Percentiles rank a stretch among this genome's conserved stretches.
phyloP scores from a whole-genome alignment of 2,797 vertebrate genomes.

The Psittacula derbiana region DNA sequence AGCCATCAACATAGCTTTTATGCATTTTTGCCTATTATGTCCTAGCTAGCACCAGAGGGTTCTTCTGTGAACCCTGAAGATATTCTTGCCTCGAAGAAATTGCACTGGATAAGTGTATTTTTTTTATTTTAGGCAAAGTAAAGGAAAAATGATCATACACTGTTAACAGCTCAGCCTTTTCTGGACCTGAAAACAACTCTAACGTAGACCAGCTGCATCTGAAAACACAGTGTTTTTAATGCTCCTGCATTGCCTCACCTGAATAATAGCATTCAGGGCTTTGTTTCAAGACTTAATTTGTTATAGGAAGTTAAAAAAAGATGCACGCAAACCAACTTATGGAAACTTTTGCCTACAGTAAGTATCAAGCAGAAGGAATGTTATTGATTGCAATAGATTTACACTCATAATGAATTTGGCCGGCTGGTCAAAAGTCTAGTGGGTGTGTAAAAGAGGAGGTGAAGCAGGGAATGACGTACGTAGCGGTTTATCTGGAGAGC shows the following conservation, averaged over 20 bases:
- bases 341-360: conserved; percentile 53
- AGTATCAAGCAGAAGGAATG: conserved; percentile 63
- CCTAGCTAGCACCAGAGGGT: background rate
- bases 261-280: conserved; percentile 38
- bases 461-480: conserved; percentile 36
- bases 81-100: background rate
- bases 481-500: conserved; percentile 48
- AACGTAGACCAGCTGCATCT: conserved; percentile 49
- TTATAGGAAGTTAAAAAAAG: conserved; percentile 47
- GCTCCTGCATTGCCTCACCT: conserved; percentile 31
- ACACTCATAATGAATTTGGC: conserved; percentile 66
- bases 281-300: conserved; percentile 33
- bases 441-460: conserved; percentile 46
- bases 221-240: conserved; percentile 19
- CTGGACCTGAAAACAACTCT: conserved; percentile 44
- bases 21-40: background rate
- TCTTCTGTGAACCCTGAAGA: background rate
- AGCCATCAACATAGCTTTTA: background rate
- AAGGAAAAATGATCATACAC: background rate
- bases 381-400: conserved; percentile 67
- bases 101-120: background rate
- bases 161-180: conserved; percentile 13
- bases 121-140: background rate
- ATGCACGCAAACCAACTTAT: background rate
- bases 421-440: conserved; percentile 33